Conservation (phyloP, 2,797 vertebrate species). For the Chelon labrosus region DNA sequence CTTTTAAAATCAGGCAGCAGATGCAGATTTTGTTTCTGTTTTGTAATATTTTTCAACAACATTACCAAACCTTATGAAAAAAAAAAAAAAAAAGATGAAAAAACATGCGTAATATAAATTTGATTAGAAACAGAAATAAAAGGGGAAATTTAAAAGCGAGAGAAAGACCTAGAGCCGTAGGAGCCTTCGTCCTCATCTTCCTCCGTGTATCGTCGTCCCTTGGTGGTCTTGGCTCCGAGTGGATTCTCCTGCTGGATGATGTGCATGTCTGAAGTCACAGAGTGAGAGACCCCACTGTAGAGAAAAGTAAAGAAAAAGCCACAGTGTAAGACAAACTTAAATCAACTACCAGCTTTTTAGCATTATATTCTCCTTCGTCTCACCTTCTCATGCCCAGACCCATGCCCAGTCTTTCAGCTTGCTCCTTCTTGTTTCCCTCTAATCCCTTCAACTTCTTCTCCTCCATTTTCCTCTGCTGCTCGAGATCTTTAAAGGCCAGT, state of each 20-base stretch:
- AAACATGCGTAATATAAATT: too few relatives aligned
- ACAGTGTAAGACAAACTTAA: neutral
- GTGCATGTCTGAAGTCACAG: slow-evolving; percentile 93
- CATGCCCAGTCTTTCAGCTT: slow-evolving; percentile 95
- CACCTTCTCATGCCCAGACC: slow-evolving; percentile 91
- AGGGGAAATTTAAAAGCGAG: too few relatives aligned
- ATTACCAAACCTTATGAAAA: too few relatives aligned
- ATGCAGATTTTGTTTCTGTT: too few relatives aligned
- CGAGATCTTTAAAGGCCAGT: slow-evolving; percentile 91
- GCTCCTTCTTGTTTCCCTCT: slow-evolving; percentile 88
- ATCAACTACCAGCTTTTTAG: neutral
- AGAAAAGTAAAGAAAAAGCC: slow-evolving; percentile 4
- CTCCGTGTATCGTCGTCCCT: slow-evolving; percentile 81
- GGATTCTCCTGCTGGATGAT: slow-evolving; percentile 95
- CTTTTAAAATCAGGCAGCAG: too few relatives aligned
- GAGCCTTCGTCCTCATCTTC: slow-evolving; percentile 87
- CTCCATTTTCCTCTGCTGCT: slow-evolving; percentile 88
- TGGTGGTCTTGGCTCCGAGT: slow-evolving; percentile 72
- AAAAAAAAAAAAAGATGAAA: too few relatives aligned
- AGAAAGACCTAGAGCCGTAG: slow-evolving; percentile 82
- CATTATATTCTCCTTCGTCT: neutral
- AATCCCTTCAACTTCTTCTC: slow-evolving; percentile 85
- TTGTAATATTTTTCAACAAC: too few relatives aligned
- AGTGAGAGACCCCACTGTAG: slow-evolving; percentile 93
- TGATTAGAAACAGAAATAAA: too few relatives aligned